Conservation (phyloP, 1,140 invertebrate species). For the Aradophagus sp. region DNA sequence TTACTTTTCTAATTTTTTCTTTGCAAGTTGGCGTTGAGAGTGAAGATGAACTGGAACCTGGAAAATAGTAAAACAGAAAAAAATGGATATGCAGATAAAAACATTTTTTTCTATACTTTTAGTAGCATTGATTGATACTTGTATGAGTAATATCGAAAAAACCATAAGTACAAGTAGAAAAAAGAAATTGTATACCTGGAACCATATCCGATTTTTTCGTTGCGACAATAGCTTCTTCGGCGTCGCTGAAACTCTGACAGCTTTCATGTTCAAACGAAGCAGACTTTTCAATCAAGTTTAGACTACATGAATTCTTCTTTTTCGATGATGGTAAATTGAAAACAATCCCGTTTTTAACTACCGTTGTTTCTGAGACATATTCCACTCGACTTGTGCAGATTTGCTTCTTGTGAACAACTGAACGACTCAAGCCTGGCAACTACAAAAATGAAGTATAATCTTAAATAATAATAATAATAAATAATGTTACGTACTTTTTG, state of each 20-base stretch:
- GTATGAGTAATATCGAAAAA: no score
- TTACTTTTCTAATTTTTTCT: slow-evolving; percentile 67
- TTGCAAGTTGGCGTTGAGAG: slow-evolving; percentile 68
- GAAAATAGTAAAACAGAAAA: slow-evolving; percentile 7
- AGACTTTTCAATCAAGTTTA: slow-evolving; percentile 63
- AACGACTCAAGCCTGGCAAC: slow-evolving; percentile 60
- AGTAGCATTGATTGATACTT: no score
- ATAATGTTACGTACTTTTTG: background rate
- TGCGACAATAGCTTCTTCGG: slow-evolving; percentile 70
- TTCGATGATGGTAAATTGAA: slow-evolving; percentile 64
- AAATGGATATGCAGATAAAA: no score
- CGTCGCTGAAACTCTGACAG: slow-evolving; percentile 70
- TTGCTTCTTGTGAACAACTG: slow-evolving; percentile 64
- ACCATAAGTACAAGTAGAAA: no score
- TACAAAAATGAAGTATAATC: no score
- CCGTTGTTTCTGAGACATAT: slow-evolving; percentile 55
- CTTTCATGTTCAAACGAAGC: slow-evolving; percentile 68
- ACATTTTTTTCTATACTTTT: no score
- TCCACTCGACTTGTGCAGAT: slow-evolving; percentile 61
- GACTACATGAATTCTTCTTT: slow-evolving; percentile 55
- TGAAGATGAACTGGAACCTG: slow-evolving; percentile 61
- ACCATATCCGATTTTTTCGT: slow-evolving; percentile 65
- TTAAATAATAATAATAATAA: slow-evolving; percentile 21
- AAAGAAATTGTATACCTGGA: slow-evolving; percentile 60
- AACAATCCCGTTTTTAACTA: slow-evolving; percentile 68